phyloP scores from a whole-genome alignment of 2,797 vertebrate genomes.

The Leuciscus waleckii region DNA sequence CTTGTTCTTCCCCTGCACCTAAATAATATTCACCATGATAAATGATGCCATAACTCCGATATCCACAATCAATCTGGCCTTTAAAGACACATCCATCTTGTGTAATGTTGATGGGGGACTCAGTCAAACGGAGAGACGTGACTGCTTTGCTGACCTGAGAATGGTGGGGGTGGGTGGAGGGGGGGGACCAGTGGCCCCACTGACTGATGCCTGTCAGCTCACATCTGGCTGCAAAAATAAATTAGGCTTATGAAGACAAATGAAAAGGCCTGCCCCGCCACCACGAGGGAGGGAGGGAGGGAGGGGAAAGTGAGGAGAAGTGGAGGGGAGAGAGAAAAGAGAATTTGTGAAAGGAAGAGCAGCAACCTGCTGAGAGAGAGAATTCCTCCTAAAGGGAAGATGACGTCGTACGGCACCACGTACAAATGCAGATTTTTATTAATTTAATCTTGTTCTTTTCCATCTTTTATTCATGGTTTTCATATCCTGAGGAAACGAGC shows the following conservation, averaged over 20 bases:
- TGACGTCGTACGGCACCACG: background rate
- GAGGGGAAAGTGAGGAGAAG: conserved; percentile 11
- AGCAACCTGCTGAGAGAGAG: conserved; percentile 58
- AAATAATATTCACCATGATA: conserved; percentile 94
- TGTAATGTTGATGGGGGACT: conserved; percentile 96
- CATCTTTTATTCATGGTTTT: conserved; percentile 35
- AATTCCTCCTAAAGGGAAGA: conserved; percentile 41
- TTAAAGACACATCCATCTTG: conserved; percentile 99
- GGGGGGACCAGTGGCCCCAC: conserved; percentile 62
- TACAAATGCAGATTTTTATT: conserved; percentile 18
- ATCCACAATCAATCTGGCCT: conserved; percentile 99
- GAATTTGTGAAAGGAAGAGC: conserved; percentile 57
- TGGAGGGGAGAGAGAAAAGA: conserved; percentile 22
- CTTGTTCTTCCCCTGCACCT: conserved; percentile 88
- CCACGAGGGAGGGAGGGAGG: conserved; percentile 51
- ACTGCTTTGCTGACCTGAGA: conserved; percentile 85
- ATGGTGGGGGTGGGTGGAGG: conserved; percentile 58
- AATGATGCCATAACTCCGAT: conserved; percentile 96
- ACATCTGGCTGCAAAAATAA: conserved; percentile 98
- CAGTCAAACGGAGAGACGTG: conserved; percentile 88
- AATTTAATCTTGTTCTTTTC: conserved; percentile 11
- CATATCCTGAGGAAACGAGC: conserved; percentile 16
- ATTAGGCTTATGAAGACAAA: conserved; percentile 99
- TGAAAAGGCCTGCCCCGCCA: conserved; percentile 86
- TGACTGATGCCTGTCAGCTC: conserved; percentile 99